A percentile compares a stretch with the other conserved stretches of the same genome.
Evolutionary conservation across 2,113 vertebrate genomes (phyloP).

Genomic region (Bufo bufo): DNA sequence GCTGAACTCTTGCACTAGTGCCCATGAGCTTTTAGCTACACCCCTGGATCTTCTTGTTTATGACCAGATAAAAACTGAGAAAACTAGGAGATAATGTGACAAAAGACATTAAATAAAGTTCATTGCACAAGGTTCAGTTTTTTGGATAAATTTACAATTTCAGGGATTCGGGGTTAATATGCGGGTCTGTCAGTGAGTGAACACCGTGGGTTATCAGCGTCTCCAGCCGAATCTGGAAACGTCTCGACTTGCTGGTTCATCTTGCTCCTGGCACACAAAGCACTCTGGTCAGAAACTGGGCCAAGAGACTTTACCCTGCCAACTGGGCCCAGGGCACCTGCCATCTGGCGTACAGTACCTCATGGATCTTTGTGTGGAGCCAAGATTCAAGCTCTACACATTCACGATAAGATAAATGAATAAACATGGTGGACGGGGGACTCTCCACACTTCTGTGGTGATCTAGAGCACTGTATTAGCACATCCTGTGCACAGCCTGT

Average conservation of each 20-base stretch:
- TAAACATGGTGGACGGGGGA: not conserved
- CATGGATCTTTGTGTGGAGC: not conserved
- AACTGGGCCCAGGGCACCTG: not conserved
- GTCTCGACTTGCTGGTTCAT: not conserved
- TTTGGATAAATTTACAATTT: not conserved
- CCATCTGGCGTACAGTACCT: not conserved
- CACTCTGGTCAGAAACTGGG: not conserved
- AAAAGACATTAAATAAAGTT: no score
- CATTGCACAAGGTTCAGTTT: no score
- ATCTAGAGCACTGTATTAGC: no score
- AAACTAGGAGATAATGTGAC: no score
- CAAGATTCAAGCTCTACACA: not conserved
- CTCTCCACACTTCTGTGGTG: not conserved
- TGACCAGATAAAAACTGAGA: no score
- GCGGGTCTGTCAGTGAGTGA: not conserved
- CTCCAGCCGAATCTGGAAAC: not conserved
- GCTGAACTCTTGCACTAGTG: no score
- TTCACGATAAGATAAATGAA: not conserved
- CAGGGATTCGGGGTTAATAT: not conserved
- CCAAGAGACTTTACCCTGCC: not conserved
- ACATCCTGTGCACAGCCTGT: no score
- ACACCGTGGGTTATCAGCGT: not conserved
- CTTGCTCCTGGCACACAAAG: not conserved
- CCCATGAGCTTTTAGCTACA: no score
- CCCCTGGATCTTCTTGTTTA: no score